Evolutionary conservation across 2,888 invertebrate genomes (phyloP).

Genomic region (Chalcis sispes): DNA sequence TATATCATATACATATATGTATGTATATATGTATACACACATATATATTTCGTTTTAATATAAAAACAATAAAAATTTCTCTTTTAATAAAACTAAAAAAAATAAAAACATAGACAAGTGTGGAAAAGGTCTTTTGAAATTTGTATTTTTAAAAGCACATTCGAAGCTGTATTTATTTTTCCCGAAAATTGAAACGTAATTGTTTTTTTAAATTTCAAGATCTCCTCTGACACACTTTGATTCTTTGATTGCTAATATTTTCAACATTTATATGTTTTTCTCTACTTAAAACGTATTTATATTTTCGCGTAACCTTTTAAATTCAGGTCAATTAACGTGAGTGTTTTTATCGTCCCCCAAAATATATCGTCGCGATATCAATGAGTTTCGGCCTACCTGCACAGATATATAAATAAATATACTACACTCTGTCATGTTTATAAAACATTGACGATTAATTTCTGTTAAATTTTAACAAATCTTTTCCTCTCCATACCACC

Average conservation of each 20-base stretch:
- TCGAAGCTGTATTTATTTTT: slow-evolving; percentile 27
- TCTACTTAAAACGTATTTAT: slow-evolving; percentile 61
- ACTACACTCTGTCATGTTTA: slow-evolving; percentile 74
- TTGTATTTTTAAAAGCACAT: slow-evolving; percentile 38
- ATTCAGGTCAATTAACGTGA: slow-evolving; percentile 55
- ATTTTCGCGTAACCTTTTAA: slow-evolving; percentile 67
- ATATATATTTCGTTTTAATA: slow-evolving; percentile 41
- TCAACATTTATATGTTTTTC: slow-evolving; percentile 55
- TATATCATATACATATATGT: no score
- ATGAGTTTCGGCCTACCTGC: slow-evolving; percentile 67
- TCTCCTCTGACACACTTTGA: slow-evolving; percentile 44
- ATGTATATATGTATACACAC: slow-evolving; percentile 5
- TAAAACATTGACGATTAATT: slow-evolving; percentile 74
- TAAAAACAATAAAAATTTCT: slow-evolving; percentile 55
- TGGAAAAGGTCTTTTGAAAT: slow-evolving; percentile 40
- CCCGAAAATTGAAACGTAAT: slow-evolving; percentile 15
- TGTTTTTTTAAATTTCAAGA: slow-evolving; percentile 54
- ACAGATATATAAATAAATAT: slow-evolving; percentile 74
- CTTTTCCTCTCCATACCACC: slow-evolving; percentile 52
- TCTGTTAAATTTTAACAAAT: slow-evolving; percentile 76
- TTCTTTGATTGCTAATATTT: slow-evolving; percentile 52
- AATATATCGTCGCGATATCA: slow-evolving; percentile 64
- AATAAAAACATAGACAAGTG: slow-evolving; percentile 23
- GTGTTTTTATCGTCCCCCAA: slow-evolving; percentile 64
- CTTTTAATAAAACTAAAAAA: slow-evolving; percentile 50